Base-by-base conservation (phyloP, 2,797 vertebrate species). In the Coreius guichenoti region DNA sequence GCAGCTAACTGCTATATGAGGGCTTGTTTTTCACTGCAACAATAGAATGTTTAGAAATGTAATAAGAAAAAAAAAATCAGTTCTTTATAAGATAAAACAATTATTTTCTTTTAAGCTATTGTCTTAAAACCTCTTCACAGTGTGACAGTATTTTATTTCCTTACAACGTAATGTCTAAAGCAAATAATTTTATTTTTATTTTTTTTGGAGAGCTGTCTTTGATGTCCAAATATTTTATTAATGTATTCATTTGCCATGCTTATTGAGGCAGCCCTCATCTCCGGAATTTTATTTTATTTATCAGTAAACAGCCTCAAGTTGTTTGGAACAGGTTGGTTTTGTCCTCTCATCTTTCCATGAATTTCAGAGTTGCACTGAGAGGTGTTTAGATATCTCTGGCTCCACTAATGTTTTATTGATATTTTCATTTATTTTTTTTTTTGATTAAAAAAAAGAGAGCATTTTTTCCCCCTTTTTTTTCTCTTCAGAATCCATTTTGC, bases 211-310 rank as follows among this genome's bases (percentile, higher is more conserved):
- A 78, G 74, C 67, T 72, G 82, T 80, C 80, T 92, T 91, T 91
- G 89, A 91, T 92, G 88, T 89, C 63, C 80, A 83, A 84, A 89
- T 90, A 83, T 90, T 91, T 91, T 89, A 89, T 91, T 89, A 85
- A 92, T 89, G 82, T 88, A 86, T 92, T 92, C 8, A 88, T 89
- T 91, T 92, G n/a, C 81, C 70, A 58, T 89, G 87, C 86, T 82
- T 86, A 56, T 86, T 88, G 88, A 87, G 82, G 61, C 69, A 74
- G 29, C 61, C 19, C 67, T 87, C 70, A 74, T 91, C 86, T 89
- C 88, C 63, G 31, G 85, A 81, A 82, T 89, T 89, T 87, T 87
- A 85, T 88, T 91, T 89, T 80, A 88, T 90, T 91, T 85, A 91
- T 91, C 88, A 86, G 88, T 90, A 87, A 89, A 90, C 85, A 89